Evolutionary conservation across 2,113 vertebrate species (phyloP).

Genomic region (Mobula hypostoma): DNA sequence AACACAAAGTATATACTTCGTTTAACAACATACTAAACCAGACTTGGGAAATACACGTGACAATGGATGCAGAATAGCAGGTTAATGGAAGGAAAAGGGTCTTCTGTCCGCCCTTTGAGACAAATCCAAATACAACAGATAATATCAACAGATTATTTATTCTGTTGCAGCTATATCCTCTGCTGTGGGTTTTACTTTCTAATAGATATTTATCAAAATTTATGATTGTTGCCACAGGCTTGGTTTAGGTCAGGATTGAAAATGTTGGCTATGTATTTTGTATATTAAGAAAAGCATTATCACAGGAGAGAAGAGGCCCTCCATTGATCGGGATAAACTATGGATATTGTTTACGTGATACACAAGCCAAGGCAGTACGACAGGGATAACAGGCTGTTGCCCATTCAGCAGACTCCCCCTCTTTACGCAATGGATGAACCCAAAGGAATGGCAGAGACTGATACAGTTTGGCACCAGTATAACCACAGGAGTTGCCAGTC

Average conservation of each 20-base stretch:
- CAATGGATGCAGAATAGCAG: background rate
- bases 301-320: too few species aligned
- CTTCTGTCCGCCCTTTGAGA: background rate
- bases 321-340: too few species aligned
- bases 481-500: too few species aligned
- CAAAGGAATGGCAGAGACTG: too few species aligned
- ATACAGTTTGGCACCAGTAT: too few species aligned
- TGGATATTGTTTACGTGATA: too few species aligned
- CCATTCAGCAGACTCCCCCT: too few species aligned
- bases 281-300: background rate
- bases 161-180: background rate
- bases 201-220: background rate
- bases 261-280: background rate
- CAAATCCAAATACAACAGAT: background rate
- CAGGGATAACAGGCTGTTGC: too few species aligned
- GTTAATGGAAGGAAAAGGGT: background rate
- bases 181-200: background rate
- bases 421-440: too few species aligned
- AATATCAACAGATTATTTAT: background rate
- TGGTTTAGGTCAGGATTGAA: background rate
- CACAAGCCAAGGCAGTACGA: too few species aligned
- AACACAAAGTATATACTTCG: background rate
- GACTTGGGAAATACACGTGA: background rate
- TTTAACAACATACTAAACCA: background rate
- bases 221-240: background rate